Evolutionary conservation across 2,113 vertebrate genomes (phyloP), one percentile per base, ranked within the genome.

Genomic region (Onychostruthus taczanowskii): DNA sequence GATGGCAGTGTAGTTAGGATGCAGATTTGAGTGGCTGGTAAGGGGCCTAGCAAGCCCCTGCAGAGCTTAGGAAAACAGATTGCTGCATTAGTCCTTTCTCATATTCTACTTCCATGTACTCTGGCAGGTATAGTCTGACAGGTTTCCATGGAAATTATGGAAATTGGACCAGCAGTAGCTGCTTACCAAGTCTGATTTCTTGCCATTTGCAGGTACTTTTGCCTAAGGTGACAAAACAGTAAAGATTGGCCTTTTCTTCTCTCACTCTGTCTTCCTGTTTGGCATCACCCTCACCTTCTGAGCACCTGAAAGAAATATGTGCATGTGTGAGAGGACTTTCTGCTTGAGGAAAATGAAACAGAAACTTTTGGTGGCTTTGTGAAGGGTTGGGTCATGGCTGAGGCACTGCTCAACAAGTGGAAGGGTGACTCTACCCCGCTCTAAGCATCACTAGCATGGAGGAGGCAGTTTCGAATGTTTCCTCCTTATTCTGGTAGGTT

Each of bases 81-180:
- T 72, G 27, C 55, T 94, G 33, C 39, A 55, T 46, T 69, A 87
- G 84, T 33, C 30, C 27, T 63, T 64, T 50, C 41, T 37, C 33
- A 23, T 72, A 47, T 41, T 39, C 44, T 16, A 3, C 16, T 84
- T 47, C 44, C 37, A 17, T 50, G 50, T 80, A 39, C 16, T 10
- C 63, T 90, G 67, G 19, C 55, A n/a, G 46, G 68, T 66, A 59
- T 26, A 62, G 28, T 53, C 85, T 87, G 69, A 63, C 56, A 91
- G 46, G 87, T 95, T 96, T 95, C 93, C 89, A 85, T 89, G 87
- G 94, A 89, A 95, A 95, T 94, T 68, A 87, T 86, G 74, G 61
- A 93, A 95, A 66, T 68, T 58, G 43, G 62, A 61, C 35, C 43
- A 73, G 62, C 10, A 63, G 31, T 52, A 91, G 35, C 69, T 87